Conservation (phyloP, 23 tunicate genomes). For the Halocynthia roretzi region DNA sequence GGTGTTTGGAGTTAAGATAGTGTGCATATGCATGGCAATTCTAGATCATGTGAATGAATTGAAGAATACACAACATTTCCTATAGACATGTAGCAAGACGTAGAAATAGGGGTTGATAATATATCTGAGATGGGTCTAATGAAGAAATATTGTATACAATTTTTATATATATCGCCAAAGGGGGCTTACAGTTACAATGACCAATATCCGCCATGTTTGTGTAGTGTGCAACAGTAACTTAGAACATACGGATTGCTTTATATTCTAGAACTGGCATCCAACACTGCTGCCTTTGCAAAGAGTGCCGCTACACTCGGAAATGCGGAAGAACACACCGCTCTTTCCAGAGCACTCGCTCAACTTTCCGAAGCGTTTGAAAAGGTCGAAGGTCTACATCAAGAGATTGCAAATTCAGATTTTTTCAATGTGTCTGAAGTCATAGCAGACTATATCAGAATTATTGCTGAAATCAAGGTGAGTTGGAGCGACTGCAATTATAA, state of each 20-base stretch:
- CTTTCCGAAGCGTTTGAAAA: slow-evolving; percentile 90
- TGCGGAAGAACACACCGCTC: slow-evolving; percentile 92
- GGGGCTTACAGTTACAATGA: no score
- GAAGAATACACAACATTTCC: no score
- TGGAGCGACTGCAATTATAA: neutral
- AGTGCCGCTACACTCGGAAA: slow-evolving; percentile 89
- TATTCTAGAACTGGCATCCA: slow-evolving; percentile 41
- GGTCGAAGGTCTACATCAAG: slow-evolving; percentile 78
- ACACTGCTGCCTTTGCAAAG: slow-evolving; percentile 84
- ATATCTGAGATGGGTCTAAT: no score
- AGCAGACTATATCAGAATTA: slow-evolving; percentile 66
- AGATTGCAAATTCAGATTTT: slow-evolving; percentile 77
- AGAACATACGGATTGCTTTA: neutral
- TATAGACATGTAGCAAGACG: no score
- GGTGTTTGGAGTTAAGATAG: no score
- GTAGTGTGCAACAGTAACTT: no score
- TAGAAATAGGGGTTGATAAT: no score
- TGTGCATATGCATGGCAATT: no score
- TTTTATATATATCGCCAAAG: no score
- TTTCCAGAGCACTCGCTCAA: slow-evolving; percentile 91
- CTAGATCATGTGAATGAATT: no score
- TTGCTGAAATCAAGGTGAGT: slow-evolving; percentile 62
- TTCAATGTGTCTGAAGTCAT: slow-evolving; percentile 59
- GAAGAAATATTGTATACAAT: no score
- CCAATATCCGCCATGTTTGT: no score